Base-by-base conservation (phyloP, 2,113 vertebrate species). In the Oplegnathus fasciatus region DNA sequence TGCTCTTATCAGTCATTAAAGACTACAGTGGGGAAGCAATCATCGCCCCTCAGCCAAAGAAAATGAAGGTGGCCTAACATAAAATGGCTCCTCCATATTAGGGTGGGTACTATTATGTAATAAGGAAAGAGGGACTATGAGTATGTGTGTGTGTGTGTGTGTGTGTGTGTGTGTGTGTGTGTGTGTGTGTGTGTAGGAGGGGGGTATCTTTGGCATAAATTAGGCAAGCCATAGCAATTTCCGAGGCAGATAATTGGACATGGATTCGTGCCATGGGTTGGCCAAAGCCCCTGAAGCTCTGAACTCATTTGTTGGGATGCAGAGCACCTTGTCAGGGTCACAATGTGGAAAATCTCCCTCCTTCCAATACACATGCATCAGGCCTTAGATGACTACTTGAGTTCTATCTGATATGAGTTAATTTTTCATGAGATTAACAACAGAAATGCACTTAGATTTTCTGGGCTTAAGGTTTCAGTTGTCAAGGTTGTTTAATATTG, bases 211-310 rank as follows among this genome's bases (percentile, higher is more conserved):
- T 83, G 80, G 75, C 80, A 86, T 88, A 89, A 82, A 93, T 88
- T 89, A 83, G 83, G 70, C 44, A 81, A 74, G 70, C 64, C 75
- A 48, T 78, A 75, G 83, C 88, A 89, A 92, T 93, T 90, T 92
- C 84, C 64, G 48, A 85, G 69, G 82, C 77, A 83, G 84, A 85
- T 94, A 91, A 92, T 94, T 93, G 86, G 85, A 89, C 86, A 90
- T 89, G 88, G 88, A 91, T 82, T 76, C 4, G 9, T 89, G 86
- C 90, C 73, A 85, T 68, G 66, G 65, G 70, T 75, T 74, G 78
- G 68, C 84, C 71, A 79, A 86, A 91, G 84, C 80, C 75, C 88
- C 85, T 20, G 76, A 83, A 86, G 86, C 87, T 86, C 83, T 69
- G 72, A 88, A 81, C 80, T 88, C 64, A 93, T 94, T 91, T 90